A percentile compares a stretch with the other conserved stretches of the same genome.
Conservation (phyloP, 2,888 invertebrate species). For the Tuta absoluta region DNA sequence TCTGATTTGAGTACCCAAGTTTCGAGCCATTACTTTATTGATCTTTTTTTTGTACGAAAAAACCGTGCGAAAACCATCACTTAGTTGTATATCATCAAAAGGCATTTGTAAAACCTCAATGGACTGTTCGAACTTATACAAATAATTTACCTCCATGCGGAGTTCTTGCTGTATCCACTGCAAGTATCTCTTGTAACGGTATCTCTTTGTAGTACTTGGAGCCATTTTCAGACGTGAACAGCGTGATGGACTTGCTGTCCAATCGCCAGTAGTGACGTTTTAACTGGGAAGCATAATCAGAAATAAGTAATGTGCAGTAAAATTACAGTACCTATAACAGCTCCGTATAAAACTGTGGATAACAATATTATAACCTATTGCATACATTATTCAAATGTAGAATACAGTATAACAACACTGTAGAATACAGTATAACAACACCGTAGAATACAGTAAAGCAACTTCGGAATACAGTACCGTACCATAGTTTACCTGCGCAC, state of each 20-base stretch:
- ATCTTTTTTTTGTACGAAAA: no score
- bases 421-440: background rate
- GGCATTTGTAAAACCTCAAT: no score
- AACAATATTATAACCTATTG: no score
- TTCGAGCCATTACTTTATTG: no score
- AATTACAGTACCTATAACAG: no score
- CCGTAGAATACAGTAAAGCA: no score
- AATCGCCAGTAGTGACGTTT: slow-evolving; percentile 98
- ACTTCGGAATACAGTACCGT: background rate
- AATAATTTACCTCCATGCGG: slow-evolving; percentile 80
- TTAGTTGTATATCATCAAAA: no score
- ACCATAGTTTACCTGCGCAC: no score
- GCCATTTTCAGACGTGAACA: slow-evolving; percentile 96
- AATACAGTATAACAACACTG: background rate
- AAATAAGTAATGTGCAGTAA: background rate
- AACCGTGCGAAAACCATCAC: no score
- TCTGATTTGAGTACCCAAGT: no score
- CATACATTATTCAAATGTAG: no score
- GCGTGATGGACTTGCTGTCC: slow-evolving; percentile 96
- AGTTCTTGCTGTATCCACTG: slow-evolving; percentile 89
- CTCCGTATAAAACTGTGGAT: no score
- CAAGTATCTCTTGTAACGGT: slow-evolving; percentile 93
- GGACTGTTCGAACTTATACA: background rate
- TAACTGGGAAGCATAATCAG: slow-evolving; percentile 64
- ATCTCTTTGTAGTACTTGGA: slow-evolving; percentile 98